Evolutionary conservation across 1,140 invertebrate genomes (phyloP).

Genomic region (Caerostris darwini): DNA sequence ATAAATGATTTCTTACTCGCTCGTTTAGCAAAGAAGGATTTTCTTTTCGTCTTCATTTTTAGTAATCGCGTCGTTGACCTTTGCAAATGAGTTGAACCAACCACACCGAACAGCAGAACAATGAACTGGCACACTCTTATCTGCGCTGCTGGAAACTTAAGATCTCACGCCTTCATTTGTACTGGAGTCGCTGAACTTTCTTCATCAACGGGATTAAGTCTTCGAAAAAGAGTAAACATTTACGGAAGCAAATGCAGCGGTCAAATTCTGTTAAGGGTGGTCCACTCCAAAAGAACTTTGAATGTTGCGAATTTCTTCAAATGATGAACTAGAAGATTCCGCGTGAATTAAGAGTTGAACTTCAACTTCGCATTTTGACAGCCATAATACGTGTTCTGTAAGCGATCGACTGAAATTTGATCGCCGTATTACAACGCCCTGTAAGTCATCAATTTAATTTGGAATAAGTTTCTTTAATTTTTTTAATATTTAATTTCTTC

Average conservation of each 20-base stretch:
- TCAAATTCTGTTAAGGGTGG: slow-evolving; percentile 38
- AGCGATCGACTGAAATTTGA: neutral
- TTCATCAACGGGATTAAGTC: slow-evolving; percentile 67
- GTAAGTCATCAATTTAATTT: neutral
- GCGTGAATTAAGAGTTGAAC: neutral
- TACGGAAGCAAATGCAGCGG: slow-evolving; percentile 66
- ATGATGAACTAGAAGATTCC: neutral
- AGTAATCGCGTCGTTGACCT: slow-evolving; percentile 76
- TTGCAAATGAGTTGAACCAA: slow-evolving; percentile 68
- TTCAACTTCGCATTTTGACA: neutral
- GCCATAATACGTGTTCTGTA: neutral
- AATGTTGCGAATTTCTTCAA: neutral
- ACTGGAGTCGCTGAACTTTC: slow-evolving; percentile 67
- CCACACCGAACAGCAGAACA: slow-evolving; percentile 54
- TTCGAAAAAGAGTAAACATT: slow-evolving; percentile 64
- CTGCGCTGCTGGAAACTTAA: slow-evolving; percentile 38
- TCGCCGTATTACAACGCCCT: neutral
- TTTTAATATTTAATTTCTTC: neutral
- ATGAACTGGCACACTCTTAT: slow-evolving; percentile 42
- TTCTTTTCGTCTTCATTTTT: slow-evolving; percentile 31
- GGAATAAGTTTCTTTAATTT: neutral
- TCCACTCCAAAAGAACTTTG: neutral
- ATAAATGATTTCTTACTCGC: slow-evolving; percentile 25
- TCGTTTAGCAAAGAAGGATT: slow-evolving; percentile 7
- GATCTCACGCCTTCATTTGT: slow-evolving; percentile 1